Base-by-base conservation (phyloP, 23 tunicate species). In the Pegea sp. region DNA sequence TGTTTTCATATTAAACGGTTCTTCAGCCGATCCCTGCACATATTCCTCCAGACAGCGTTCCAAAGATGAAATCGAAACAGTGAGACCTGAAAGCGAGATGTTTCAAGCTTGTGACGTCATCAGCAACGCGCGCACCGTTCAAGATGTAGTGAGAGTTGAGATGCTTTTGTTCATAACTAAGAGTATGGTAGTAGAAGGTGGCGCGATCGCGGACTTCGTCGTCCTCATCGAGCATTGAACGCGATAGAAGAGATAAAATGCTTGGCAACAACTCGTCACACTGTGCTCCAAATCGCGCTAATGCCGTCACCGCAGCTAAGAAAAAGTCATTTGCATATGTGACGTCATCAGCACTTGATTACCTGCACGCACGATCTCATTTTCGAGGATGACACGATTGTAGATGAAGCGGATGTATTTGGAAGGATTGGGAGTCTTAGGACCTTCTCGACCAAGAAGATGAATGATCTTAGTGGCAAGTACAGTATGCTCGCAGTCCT, bases 151-250 rank as follows among this genome's bases (percentile, higher is more conserved):
- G 69, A 27, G 80, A 64, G 69, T 71, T 89, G 54, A 89, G 71
- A 0, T 65, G 38, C 34, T 71, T 77, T 32, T 77, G 62, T 52
- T 77, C 56, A 24, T 70, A 71, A 11, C 56, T 32, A 11, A 89
- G 74, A 1, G 70, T 54, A 70, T 77, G 89, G 71, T 63, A 66
- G 56, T 74, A 89, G 50, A 77, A 89, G 23, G 98, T 89, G 28
- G 98, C 98, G 19, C 98, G 79, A 34, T 89, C 98, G 11, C 98
- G 48, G 28, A 89, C 98, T 62, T 89, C 98, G 60, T 89, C 98
- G 54, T 89, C 98, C 31, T 77, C 98, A 62, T 89, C 98, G 68
- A 77, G 34, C 98, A 89, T 89, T 11, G 98, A 89, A 28, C 87
- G 71, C 2, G 66, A 46, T 26, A 89, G 81, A 48, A 89, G 81